A percentile compares a stretch with the other conserved stretches of the same genome.
Evolutionary conservation across 2,113 vertebrate genomes (phyloP).

Genomic region (Phasianus colchicus): DNA sequence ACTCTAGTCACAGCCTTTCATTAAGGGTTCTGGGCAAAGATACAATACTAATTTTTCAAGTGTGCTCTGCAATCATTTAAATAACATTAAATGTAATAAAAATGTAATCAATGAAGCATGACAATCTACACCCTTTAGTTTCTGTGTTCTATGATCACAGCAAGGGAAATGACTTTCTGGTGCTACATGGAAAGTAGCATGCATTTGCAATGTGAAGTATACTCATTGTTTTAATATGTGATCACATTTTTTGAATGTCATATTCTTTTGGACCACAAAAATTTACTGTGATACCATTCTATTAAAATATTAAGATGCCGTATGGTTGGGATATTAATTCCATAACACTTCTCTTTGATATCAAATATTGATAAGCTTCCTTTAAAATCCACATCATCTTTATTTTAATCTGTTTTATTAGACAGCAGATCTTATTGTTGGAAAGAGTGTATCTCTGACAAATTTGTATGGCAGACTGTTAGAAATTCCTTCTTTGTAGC

Average conservation of each 20-base stretch:
- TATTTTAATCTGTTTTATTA: not conserved
- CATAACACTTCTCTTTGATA: not conserved
- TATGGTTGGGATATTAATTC: conserved; percentile 8
- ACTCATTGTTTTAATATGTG: conserved; percentile 33
- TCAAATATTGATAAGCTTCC: not conserved
- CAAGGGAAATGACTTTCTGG: conserved; percentile 27
- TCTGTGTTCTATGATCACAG: conserved; percentile 63
- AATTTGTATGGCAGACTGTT: not conserved
- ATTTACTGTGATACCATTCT: not conserved
- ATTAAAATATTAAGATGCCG: not conserved
- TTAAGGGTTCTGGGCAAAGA: not conserved
- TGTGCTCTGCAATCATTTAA: conserved; percentile 10
- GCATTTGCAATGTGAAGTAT: conserved; percentile 47
- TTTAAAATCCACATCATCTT: not conserved
- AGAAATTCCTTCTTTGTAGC: not conserved
- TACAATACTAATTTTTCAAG: conserved; percentile 34
- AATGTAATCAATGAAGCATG: conserved; percentile 46
- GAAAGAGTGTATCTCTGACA: not conserved
- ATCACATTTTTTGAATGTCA: not conserved
- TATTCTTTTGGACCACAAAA: conserved; percentile 17
- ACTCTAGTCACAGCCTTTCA: conserved; percentile 7
- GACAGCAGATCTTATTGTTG: not conserved
- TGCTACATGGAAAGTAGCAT: conserved; percentile 36
- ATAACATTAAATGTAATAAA: conserved; percentile 59
- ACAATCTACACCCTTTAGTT: conserved; percentile 38